These are phyloP conservation scores for Lepus townsendii DNA, from an alignment of 2,797 vertebrate genomes.

Conservation along the genomic window DNA sequence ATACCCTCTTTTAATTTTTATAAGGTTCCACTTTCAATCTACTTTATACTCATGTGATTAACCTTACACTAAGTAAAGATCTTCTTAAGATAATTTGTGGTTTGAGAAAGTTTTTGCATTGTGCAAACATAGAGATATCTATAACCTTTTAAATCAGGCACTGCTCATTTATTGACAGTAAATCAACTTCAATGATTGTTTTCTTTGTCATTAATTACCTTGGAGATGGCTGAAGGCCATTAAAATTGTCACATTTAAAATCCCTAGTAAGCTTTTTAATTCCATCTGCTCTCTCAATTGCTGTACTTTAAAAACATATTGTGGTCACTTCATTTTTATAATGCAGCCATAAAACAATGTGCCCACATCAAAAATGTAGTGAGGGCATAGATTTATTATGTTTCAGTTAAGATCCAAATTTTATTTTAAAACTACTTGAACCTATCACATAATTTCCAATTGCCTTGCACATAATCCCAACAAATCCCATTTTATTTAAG, in stretches of 20 bases:
- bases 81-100: slow-evolving; percentile 34
- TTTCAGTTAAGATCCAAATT: slow-evolving; percentile 45
- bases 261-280: slow-evolving; percentile 79
- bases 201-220: slow-evolving; percentile 57
- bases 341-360: slow-evolving; percentile 79
- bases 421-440: slow-evolving; percentile 57
- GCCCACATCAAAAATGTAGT: slow-evolving; percentile 63
- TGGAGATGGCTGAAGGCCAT: slow-evolving; percentile 1
- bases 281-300: slow-evolving; percentile 78
- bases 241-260: slow-evolving; percentile 64
- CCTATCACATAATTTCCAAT: slow-evolving; percentile 13
- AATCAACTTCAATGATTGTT: slow-evolving; percentile 52
- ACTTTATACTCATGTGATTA: too few relatives aligned
- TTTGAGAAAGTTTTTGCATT: not conserved
- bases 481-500: slow-evolving; percentile 60
- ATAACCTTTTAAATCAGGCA: slow-evolving; percentile 16
- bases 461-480: slow-evolving; percentile 27
- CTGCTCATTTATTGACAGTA: slow-evolving; percentile 46
- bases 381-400: slow-evolving; percentile 45
- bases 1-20: too few relatives aligned
- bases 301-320: slow-evolving; percentile 69
- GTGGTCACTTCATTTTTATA: slow-evolving; percentile 76
- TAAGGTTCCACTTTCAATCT: too few relatives aligned
- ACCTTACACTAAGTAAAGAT: not conserved
- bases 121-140: not conserved